Evolutionary conservation across 2,113 vertebrate species (phyloP), one percentile per base, ranked within the genome.

Genomic region (Shinisaurus crocodilurus): DNA sequence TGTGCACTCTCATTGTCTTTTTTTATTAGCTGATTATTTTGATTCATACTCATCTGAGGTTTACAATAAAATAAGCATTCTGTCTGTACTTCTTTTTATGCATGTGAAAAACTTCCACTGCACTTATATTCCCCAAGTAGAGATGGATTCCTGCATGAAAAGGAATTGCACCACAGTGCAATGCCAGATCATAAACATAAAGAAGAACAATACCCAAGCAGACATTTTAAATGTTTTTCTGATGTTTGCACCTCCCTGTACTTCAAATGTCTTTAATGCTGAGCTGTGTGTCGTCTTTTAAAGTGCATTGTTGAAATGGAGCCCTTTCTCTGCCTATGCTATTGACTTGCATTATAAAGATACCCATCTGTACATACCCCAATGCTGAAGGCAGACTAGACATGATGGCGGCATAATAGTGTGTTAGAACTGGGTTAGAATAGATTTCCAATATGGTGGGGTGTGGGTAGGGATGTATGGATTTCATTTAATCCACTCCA

Each of bases 291-390:
- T 69, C 87, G 70, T 0, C 0, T 48, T 85, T 93, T 91, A 86
- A 89, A 92, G 57, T 43, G 67, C 57, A 32, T 60, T 15, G 89
- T 90, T 92, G 92, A 90, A 77, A 90, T 84, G 54, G 16, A 45
- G 79, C 5, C 3, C 32, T 86, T 85, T 76, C 54, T 65, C 34
- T 72, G 12, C 70, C 34, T 29, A 69, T 27, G 29, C 12, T n/a
- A n/a, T n/a, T n/a, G n/a, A n/a, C n/a, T 86, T 88, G 2, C 5
- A 87, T 90, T 9, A 74, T 37, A 85, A 92, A 94, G 54, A 81
- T 80, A 15, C 2, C 37, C 6, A 90, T 93, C 63, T 93, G 75
- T 81, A 88, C 89, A 86, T 89, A 80, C 9, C 80, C 57, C 23
- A 63, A 2, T 23, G 8, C 6, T 37, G 60, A n/a, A 13, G 37